Evolutionary conservation across 2,888 invertebrate species (phyloP), one percentile per base, ranked within the genome.

Genomic region (Ypsolopha scabrella): DNA sequence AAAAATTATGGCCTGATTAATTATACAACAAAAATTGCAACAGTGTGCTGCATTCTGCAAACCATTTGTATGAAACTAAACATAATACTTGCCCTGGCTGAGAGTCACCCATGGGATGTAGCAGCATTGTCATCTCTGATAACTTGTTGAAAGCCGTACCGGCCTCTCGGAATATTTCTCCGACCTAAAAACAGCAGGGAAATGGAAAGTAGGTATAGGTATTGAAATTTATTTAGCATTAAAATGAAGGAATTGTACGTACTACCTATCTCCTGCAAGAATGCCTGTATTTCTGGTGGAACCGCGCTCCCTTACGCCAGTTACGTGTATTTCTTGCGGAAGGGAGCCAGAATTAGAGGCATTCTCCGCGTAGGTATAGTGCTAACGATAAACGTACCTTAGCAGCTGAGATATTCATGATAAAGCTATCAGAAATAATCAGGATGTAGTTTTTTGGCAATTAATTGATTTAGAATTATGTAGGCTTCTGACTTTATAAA

Each of bases 121-220:
- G 82, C 67, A 96, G 93, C 93, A 96, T 94, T 0, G 97, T 98
- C 68, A 98, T 89, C 70, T 98, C 97, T 0, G 97, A 97, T 45
- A 98, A 87, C 76, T 95, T 94, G 67, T 93, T 96, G 75, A 98
- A 98, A 0, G 98, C 98, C 57, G 93, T 92, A 38, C 98, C 98
- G 33, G 98, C 98, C 58, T 97, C 97, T 35, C 95, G 94, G 74
- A 98, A 98, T 69, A 98, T 98, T 81, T 98, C 98, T 51, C 97
- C 97, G 58, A 98, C 97, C 97, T 97, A 75, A 54, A 51, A 59
- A 58, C 24, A 24, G 24, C 24, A 24, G 24, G 4, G 24, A 24
- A n/a, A 24, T 24, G 4, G 4, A 24, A 24, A 24, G 24, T n/a
- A n/a, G n/a, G n/a, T n/a, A n/a, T n/a, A n/a, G n/a, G n/a, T 24